Evolutionary conservation across 2,888 invertebrate genomes (phyloP).

Genomic region (Troides helena): DNA sequence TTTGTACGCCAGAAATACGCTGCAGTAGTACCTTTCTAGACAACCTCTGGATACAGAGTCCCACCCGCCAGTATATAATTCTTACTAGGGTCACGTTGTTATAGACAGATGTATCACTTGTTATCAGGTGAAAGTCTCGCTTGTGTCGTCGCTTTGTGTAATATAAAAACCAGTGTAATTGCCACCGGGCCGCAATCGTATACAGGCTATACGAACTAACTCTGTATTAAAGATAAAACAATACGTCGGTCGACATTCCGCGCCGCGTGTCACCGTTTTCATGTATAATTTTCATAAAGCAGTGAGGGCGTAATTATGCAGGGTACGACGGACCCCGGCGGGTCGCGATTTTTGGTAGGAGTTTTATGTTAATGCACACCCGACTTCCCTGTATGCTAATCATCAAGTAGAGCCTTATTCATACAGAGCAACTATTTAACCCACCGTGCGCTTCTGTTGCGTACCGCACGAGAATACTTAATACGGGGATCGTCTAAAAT

Average conservation of each 20-base stretch:
- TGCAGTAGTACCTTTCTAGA: too few species aligned
- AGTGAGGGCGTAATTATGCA: slow-evolving; percentile 55
- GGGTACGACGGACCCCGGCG: slow-evolving; percentile 47
- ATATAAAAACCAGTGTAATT: too few species aligned
- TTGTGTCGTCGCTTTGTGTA: too few species aligned
- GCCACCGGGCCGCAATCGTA: neutral
- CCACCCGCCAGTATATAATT: too few species aligned
- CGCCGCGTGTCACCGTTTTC: slow-evolving; percentile 51
- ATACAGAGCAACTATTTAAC: slow-evolving; percentile 59
- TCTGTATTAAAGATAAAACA: slow-evolving; percentile 25
- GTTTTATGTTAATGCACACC: slow-evolving; percentile 66
- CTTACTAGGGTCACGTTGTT: too few species aligned
- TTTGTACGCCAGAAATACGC: too few species aligned
- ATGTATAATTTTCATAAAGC: slow-evolving; percentile 67
- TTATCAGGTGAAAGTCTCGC: too few species aligned
- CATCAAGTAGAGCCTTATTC: slow-evolving; percentile 52
- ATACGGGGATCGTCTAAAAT: slow-evolving; percentile 28
- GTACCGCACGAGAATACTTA: slow-evolving; percentile 39
- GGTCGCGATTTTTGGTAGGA: slow-evolving; percentile 63
- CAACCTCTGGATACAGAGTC: too few species aligned
- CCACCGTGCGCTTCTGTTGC: slow-evolving; percentile 39
- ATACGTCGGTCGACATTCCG: slow-evolving; percentile 25
- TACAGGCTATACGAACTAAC: neutral
- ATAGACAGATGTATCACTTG: too few species aligned
- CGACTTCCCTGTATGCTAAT: slow-evolving; percentile 62